Evolutionary conservation across 2,888 invertebrate species (phyloP).

Genomic region (Apamea sordens): DNA sequence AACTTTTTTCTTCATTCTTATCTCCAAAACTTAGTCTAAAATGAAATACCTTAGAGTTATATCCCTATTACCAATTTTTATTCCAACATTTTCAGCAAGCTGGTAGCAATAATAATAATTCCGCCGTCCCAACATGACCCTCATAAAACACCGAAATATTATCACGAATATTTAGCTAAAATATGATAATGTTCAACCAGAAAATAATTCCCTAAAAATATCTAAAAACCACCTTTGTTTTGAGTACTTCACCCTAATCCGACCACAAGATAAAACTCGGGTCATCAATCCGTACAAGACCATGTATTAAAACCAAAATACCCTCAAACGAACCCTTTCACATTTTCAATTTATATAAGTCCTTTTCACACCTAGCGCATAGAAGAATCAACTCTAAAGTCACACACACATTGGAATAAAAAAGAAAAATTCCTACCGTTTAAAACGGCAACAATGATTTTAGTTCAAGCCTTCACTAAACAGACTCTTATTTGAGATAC

Average conservation of each 20-base stretch:
- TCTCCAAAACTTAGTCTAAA: background rate
- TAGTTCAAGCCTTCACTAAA: slow-evolving; percentile 83
- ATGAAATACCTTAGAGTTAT: slow-evolving; percentile 20
- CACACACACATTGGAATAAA: slow-evolving; percentile 51
- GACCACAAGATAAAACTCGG: slow-evolving; percentile 31
- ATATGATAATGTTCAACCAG: slow-evolving; percentile 35
- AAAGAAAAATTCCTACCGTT: slow-evolving; percentile 70
- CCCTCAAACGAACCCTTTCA: slow-evolving; percentile 57
- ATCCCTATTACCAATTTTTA: slow-evolving; percentile 11
- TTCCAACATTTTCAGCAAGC: slow-evolving; percentile 29
- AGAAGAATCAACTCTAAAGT: slow-evolving; percentile 59
- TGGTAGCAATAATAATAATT: slow-evolving; percentile 43
- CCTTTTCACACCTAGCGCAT: slow-evolving; percentile 62
- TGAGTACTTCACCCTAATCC: slow-evolving; percentile 43
- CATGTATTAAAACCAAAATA: slow-evolving; percentile 59
- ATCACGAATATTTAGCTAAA: slow-evolving; percentile 35
- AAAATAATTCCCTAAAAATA: slow-evolving; percentile 41
- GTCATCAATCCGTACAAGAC: slow-evolving; percentile 49
- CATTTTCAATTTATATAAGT: slow-evolving; percentile 65
- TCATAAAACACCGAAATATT: slow-evolving; percentile 49
- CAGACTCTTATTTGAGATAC: slow-evolving; percentile 79
- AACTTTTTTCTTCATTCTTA: background rate
- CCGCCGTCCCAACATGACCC: slow-evolving; percentile 11
- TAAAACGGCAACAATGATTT: slow-evolving; percentile 85
- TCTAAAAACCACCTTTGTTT: slow-evolving; percentile 52